Conservation (phyloP, 2,797 vertebrate genomes). For the Chloroceryle inda region DNA sequence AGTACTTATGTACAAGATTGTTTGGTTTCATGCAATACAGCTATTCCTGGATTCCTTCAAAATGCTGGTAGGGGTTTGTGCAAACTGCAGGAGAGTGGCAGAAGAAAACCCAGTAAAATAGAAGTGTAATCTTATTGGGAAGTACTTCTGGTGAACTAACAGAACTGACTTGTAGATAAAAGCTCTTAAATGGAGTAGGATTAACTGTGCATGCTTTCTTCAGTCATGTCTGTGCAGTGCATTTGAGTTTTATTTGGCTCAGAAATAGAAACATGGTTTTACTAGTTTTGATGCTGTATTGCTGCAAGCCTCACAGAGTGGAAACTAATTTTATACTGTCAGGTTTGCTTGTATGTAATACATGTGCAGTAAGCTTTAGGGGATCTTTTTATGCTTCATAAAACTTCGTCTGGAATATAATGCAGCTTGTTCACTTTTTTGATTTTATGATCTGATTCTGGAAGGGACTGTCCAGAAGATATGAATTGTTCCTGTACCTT, state of each 20-base stretch:
- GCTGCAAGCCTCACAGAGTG: neutral
- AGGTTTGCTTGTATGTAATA: neutral
- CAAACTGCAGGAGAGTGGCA: neutral
- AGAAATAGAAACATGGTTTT: neutral
- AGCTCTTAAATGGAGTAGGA: neutral
- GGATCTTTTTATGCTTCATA: slow-evolving; percentile 1
- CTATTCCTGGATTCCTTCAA: neutral
- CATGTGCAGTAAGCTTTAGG: neutral
- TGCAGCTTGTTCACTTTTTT: neutral
- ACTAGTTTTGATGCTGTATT: neutral
- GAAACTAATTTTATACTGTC: neutral
- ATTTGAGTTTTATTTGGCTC: neutral
- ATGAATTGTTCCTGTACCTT: neutral
- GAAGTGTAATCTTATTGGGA: neutral
- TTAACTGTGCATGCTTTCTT: neutral
- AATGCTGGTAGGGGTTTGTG: neutral
- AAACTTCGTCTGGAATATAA: neutral
- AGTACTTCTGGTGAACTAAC: neutral
- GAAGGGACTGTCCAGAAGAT: neutral
- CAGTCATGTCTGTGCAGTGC: neutral
- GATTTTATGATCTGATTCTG: neutral
- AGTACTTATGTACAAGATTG: neutral
- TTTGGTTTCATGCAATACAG: neutral
- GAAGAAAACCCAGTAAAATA: neutral
- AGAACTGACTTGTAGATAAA: neutral